These are phyloP conservation scores for Fulica atra DNA, from an alignment of 2,113 vertebrate species.

Conservation along the genomic window DNA sequence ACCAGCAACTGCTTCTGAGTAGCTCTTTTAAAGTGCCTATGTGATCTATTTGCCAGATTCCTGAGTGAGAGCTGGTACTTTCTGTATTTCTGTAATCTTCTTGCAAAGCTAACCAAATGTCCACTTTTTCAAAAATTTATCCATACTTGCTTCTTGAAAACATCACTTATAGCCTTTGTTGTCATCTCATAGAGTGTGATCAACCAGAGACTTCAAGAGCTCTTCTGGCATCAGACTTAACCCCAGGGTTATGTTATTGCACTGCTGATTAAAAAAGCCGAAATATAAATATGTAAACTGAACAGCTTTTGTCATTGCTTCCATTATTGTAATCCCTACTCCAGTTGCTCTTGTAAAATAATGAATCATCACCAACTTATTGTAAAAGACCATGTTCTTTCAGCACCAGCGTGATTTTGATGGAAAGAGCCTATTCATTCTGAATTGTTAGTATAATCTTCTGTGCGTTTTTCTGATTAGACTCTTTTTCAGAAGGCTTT, in stretches of 20 bases:
- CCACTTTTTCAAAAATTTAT: neutral
- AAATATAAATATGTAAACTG: neutral
- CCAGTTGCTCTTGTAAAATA: neutral
- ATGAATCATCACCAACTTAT: neutral
- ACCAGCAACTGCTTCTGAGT: neutral
- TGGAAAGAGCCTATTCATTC: neutral
- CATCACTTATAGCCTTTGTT: neutral
- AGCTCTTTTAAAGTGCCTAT: neutral
- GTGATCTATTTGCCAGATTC: neutral
- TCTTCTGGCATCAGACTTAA: neutral
- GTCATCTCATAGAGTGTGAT: neutral
- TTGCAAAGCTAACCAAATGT: neutral
- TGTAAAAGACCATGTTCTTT: neutral
- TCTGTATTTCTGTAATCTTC: neutral
- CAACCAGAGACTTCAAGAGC: neutral
- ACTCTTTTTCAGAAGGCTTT: neutral
- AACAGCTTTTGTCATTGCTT: conserved; percentile 13
- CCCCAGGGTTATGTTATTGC: neutral
- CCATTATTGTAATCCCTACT: conserved; percentile 1
- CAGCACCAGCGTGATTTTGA: neutral
- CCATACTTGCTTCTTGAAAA: neutral
- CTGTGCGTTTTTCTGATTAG: neutral
- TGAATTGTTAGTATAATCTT: neutral
- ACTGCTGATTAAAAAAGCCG: neutral
- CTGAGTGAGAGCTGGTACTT: neutral